Conservation (phyloP, 2,113 vertebrate genomes). For the Myrmecobius fasciatus region DNA sequence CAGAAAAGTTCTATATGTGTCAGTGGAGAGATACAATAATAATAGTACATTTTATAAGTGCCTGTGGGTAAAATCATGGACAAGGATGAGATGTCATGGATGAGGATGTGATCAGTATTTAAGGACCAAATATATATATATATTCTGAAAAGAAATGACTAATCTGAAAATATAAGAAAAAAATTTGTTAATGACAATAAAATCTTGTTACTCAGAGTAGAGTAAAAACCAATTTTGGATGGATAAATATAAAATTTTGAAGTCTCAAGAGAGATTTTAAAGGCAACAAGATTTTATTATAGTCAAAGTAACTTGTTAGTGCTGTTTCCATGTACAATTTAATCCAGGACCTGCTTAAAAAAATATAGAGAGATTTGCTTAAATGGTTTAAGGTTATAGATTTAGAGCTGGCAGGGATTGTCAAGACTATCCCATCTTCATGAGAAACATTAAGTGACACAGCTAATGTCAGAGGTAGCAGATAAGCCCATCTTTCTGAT, state of each 20-base stretch:
- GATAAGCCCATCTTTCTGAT: not conserved
- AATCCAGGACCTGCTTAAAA: not conserved
- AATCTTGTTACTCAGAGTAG: conserved; percentile 6
- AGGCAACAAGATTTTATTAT: conserved; percentile 10
- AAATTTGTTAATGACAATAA: not conserved
- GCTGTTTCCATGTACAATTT: conserved; percentile 17
- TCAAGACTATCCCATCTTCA: not conserved
- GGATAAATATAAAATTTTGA: conserved; percentile 9
- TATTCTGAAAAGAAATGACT: not conserved
- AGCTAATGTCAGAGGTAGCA: not conserved
- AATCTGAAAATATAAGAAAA: not conserved
- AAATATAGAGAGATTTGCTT: not conserved
- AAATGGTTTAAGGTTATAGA: not conserved
- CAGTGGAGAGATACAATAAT: not conserved
- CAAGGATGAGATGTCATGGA: not conserved
- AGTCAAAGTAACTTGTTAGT: conserved; percentile 4
- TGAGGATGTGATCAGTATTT: not conserved
- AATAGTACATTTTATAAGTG: not conserved
- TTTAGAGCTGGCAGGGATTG: not conserved
- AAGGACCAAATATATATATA: conserved; percentile 5
- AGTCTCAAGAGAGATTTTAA: conserved; percentile 41
- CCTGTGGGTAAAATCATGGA: not conserved
- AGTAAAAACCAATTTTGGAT: not conserved
- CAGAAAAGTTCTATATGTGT: not conserved
- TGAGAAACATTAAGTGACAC: not conserved